These are phyloP conservation scores for Montipora capricornis DNA, from an alignment of 64 coral and sea anemone species.

Conservation along the genomic window DNA sequence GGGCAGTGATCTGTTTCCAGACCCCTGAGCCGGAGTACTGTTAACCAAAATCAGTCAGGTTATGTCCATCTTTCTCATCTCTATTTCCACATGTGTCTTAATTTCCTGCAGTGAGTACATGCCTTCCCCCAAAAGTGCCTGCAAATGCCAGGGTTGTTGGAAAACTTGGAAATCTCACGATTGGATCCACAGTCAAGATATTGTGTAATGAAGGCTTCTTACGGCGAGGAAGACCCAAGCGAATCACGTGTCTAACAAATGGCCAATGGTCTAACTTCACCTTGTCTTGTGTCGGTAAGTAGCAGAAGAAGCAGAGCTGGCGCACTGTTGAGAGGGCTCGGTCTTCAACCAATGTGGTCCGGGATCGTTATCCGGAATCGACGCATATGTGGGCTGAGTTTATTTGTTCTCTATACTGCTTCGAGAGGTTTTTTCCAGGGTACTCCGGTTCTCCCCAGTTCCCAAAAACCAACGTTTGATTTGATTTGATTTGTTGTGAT, in stretches of 20 bases:
- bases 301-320: background rate
- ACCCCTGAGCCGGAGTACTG: too few species aligned
- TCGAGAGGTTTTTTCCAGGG: too few species aligned
- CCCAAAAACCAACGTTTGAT: too few species aligned
- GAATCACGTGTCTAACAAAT: conserved; percentile 6
- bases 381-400: too few species aligned
- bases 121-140: conserved; percentile 3
- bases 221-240: background rate
- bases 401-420: too few species aligned
- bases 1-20: too few species aligned
- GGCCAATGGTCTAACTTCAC: background rate
- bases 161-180: background rate
- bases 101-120: background rate
- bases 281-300: conserved; percentile 25
- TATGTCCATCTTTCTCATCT: background rate
- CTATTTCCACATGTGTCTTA: background rate
- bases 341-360: too few species aligned
- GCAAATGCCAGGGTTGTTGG: conserved; percentile 18
- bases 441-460: too few species aligned
- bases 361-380: too few species aligned
- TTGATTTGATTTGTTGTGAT: too few species aligned
- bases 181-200: conserved; percentile 19
- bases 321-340: too few species aligned
- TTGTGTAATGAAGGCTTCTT: conserved; percentile 16
- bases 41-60: too few species aligned